phyloP scores from a whole-genome alignment of 37 sponge, comb jelly and placozoan species.

The Cliona cf. orientalis region DNA sequence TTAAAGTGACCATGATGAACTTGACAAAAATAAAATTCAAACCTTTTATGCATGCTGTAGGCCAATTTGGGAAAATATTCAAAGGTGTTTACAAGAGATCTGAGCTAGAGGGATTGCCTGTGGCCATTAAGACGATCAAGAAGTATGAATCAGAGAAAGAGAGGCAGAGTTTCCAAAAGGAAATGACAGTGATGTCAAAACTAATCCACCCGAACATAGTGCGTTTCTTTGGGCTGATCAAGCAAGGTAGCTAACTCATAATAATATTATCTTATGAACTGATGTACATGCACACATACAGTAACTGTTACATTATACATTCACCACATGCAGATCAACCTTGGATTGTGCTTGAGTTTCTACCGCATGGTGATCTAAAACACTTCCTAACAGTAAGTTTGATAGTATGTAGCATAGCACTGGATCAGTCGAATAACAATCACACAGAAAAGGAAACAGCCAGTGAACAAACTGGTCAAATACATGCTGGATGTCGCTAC shows the following conservation, averaged over 20 bases:
- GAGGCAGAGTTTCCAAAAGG: neutral
- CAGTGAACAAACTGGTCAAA: conserved; percentile 42
- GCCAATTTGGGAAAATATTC: conserved; percentile 32
- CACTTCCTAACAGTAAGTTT: conserved; percentile 29
- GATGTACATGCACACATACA: neutral
- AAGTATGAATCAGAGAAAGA: neutral
- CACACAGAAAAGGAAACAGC: neutral
- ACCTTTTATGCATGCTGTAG: no score
- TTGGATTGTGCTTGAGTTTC: conserved; percentile 55
- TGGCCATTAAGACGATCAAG: conserved; percentile 26
- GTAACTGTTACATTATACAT: no score
- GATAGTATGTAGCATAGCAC: no score
- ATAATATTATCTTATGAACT: neutral
- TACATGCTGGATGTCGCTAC: conserved; percentile 68
- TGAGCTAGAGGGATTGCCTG: neutral
- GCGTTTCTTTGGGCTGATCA: conserved; percentile 19
- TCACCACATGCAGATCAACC: no score
- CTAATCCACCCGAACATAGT: conserved; percentile 48
- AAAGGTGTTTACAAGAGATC: neutral
- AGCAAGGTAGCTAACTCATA: conserved; percentile 1
- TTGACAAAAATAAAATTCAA: no score
- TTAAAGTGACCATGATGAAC: no score
- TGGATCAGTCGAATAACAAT: neutral
- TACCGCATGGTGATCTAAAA: conserved; percentile 56
- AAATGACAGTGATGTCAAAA: conserved; percentile 18